These are phyloP conservation scores for Erebia epiphron DNA, from an alignment of 2,888 invertebrate genomes.

Conservation along the genomic window DNA sequence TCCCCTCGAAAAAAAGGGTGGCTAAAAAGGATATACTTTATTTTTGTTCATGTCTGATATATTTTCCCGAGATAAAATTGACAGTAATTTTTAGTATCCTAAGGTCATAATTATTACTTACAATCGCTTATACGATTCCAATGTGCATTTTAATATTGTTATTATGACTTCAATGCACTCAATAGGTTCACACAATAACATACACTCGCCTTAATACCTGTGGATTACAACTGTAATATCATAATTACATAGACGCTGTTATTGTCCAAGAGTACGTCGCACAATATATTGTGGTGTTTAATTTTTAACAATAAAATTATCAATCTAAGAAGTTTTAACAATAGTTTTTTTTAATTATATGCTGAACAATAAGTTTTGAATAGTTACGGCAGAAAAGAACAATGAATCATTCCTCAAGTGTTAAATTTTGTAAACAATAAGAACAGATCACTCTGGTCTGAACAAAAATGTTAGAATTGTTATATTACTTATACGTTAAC, in stretches of 20 bases:
- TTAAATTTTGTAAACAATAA: too few relatives aligned
- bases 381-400: too few relatives aligned
- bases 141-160: slow-evolving; percentile 15
- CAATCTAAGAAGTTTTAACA: too few relatives aligned
- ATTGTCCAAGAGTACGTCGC: slow-evolving; percentile 2
- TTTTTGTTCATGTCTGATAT: slow-evolving; percentile 1
- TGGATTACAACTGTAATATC: slow-evolving; percentile 27
- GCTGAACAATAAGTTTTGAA: too few relatives aligned
- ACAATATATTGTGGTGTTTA: background rate
- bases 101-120: slow-evolving; percentile 7
- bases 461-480: too few relatives aligned
- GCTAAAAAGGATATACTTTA: too few relatives aligned
- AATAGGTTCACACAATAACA: background rate
- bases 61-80: slow-evolving; percentile 6
- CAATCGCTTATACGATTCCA: slow-evolving; percentile 11
- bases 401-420: too few relatives aligned
- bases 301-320: background rate
- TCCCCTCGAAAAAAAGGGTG: too few relatives aligned
- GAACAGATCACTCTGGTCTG: too few relatives aligned
- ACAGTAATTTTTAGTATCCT: slow-evolving; percentile 5
- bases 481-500: too few relatives aligned
- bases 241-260: slow-evolving; percentile 19
- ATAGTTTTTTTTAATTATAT: too few relatives aligned
- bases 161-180: slow-evolving; percentile 16
- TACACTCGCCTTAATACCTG: slow-evolving; percentile 17